Conservation (phyloP, 2,113 vertebrate genomes). For the Anoplopoma fimbria region DNA sequence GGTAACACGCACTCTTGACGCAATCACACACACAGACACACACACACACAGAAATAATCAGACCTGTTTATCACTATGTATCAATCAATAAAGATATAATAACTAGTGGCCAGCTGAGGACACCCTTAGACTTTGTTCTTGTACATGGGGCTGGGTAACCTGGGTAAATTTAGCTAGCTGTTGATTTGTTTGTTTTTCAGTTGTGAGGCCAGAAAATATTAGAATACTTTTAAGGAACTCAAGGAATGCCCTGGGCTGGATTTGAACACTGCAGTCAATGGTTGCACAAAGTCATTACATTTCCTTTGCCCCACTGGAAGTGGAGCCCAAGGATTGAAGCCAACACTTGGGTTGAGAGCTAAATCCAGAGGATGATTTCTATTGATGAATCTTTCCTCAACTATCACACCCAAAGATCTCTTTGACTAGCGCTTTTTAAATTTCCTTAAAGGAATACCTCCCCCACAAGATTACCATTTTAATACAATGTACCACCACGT, state of each 20-base stretch:
- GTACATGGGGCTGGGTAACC: neutral
- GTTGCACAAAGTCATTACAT: neutral
- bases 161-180: neutral
- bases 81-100: neutral
- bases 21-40: neutral
- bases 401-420: neutral
- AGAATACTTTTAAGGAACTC: neutral
- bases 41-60: constrained; percentile 20
- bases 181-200: neutral
- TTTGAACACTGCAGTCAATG: neutral
- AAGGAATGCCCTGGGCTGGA: neutral
- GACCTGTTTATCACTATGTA: constrained; percentile 21
- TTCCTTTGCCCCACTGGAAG: neutral
- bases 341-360: neutral
- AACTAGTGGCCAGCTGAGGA: neutral
- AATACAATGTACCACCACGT: neutral
- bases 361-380: neutral
- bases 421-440: neutral
- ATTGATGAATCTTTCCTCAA: neutral
- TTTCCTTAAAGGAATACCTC: neutral
- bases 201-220: neutral
- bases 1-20: constrained; percentile 60
- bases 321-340: neutral
- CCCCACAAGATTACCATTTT: too few species aligned
- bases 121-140: neutral